These are phyloP conservation scores for Ailuropoda melanoleuca DNA, from an alignment of 2,113 vertebrate genomes.

Conservation along the genomic window DNA sequence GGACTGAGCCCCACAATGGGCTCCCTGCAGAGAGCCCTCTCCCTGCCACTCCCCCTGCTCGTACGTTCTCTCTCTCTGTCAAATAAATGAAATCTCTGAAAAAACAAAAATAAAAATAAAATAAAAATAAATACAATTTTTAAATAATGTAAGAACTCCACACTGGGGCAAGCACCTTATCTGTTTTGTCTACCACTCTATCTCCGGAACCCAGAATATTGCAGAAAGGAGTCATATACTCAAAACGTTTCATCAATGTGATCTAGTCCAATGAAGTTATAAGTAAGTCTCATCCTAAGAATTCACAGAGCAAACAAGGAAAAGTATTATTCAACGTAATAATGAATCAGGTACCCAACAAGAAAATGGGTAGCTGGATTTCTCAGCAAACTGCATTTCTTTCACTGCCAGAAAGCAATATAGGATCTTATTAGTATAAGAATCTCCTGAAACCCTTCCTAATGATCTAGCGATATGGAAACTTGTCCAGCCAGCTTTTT, in stretches of 20 bases:
- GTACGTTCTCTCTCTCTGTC: too few species aligned
- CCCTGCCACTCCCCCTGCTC: too few species aligned
- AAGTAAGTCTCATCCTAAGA: not conserved
- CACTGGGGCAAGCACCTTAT: not conserved
- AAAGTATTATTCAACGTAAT: not conserved
- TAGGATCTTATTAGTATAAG: not conserved
- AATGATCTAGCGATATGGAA: not conserved
- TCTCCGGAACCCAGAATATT: not conserved
- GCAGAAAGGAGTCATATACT: not conserved
- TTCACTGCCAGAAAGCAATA: not conserved
- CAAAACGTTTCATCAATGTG: not conserved
- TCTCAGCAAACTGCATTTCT: not conserved
- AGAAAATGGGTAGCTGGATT: not conserved
- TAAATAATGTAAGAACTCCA: not conserved
- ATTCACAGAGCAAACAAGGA: not conserved
- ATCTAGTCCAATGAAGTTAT: not conserved
- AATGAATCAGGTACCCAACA: not conserved
- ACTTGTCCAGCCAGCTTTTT: not conserved
- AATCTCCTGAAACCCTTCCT: not conserved
- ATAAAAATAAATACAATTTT: too few species aligned
- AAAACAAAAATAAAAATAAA: too few species aligned
- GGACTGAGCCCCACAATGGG: too few species aligned
- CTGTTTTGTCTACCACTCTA: not conserved
- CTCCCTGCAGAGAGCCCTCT: too few species aligned
- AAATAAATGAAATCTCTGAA: too few species aligned